These are phyloP conservation scores for Ophthalmotilapia sp. DNA, from an alignment of 2,113 vertebrate species.

Conservation along the genomic window DNA sequence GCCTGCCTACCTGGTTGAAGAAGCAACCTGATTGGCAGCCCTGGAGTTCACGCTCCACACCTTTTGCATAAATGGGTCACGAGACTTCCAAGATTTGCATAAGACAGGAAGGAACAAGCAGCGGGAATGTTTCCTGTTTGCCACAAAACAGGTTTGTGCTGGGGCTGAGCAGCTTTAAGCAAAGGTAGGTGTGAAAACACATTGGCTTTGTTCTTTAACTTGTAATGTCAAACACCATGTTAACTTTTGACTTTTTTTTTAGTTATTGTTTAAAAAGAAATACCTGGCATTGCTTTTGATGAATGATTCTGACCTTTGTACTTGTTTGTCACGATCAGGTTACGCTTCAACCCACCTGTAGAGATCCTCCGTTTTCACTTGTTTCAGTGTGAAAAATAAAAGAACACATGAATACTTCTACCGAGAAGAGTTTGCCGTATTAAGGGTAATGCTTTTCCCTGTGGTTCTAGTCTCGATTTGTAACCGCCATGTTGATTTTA, in stretches of 20 bases:
- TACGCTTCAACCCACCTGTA: neutral
- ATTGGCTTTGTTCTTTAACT: neutral
- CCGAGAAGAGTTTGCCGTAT: neutral
- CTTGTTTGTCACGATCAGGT: neutral
- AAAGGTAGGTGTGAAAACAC: slow-evolving; percentile 10
- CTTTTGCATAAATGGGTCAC: slow-evolving; percentile 53
- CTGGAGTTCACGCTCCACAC: neutral
- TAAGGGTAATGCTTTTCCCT: neutral
- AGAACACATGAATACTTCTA: neutral
- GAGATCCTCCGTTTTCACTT: neutral
- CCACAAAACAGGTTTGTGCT: slow-evolving; percentile 42
- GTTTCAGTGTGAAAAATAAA: neutral
- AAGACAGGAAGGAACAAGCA: neutral
- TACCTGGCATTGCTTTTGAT: neutral
- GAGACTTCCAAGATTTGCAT: slow-evolving; percentile 16
- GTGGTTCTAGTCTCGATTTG: neutral
- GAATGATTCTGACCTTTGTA: slow-evolving; percentile 42
- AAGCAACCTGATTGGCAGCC: neutral
- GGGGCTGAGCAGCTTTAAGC: neutral
- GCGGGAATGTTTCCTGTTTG: slow-evolving; percentile 51
- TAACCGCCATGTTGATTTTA: neutral
- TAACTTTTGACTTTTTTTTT: neutral
- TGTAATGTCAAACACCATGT: neutral
- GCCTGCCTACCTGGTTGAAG: neutral
- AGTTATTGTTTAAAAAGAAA: neutral